These are phyloP conservation scores for Myiothlypis coronata DNA, from an alignment of 2,797 vertebrate species.

Conservation along the genomic window DNA sequence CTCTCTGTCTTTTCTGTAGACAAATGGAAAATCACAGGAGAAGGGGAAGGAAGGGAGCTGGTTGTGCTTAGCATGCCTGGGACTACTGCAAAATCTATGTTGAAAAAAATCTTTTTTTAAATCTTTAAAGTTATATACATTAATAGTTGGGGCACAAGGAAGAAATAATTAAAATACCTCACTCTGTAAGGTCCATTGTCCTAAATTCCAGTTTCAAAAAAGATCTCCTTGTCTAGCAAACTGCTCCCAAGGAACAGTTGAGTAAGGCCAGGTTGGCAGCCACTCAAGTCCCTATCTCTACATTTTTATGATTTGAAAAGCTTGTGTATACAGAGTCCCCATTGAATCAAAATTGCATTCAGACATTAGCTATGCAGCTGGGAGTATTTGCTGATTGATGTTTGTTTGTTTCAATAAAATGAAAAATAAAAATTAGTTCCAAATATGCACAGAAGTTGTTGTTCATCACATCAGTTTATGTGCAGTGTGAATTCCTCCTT, in stretches of 20 bases:
- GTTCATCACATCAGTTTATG: neutral
- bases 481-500: neutral
- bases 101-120: neutral
- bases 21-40: neutral
- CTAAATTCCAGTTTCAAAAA: neutral
- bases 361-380: neutral
- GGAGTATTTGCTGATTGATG: constrained; percentile 42
- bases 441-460: constrained; percentile 55
- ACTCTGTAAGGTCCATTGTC: neutral
- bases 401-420: constrained; percentile 38
- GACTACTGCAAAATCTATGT: neutral
- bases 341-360: constrained; percentile 32
- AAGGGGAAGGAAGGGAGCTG: neutral
- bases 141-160: neutral
- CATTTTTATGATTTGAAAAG: constrained; percentile 44
- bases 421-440: constrained; percentile 37
- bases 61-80: neutral
- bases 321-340: constrained; percentile 21
- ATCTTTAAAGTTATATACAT: neutral
- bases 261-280: constrained; percentile 47
- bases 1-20: neutral
- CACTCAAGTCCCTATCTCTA: constrained; percentile 35
- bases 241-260: constrained; percentile 8
- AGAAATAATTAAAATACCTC: neutral
- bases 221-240: constrained; percentile 49